Conservation (phyloP, 2,888 invertebrate genomes). For the Chloromyia formosa region DNA sequence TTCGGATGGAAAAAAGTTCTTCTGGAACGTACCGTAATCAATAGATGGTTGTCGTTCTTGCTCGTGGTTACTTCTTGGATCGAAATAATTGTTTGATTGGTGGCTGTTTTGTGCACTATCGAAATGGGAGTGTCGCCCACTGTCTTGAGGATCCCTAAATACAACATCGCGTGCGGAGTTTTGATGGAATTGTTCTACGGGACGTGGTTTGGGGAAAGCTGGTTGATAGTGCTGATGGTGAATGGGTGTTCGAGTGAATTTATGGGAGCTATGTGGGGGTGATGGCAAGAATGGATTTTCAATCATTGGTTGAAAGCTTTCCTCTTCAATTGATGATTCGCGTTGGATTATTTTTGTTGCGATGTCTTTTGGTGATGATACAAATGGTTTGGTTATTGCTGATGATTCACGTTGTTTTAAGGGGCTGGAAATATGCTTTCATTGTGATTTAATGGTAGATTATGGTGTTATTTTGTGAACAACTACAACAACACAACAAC, state of each 20-base stretch:
- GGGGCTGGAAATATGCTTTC: constrained; percentile 29
- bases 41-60: neutral
- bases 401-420: neutral
- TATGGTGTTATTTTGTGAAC: too few species aligned
- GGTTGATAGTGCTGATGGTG: neutral
- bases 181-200: neutral
- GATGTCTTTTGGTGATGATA: constrained; percentile 27
- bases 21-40: constrained; percentile 13
- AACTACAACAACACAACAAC: too few species aligned
- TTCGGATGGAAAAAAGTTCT: constrained; percentile 9
- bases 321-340: neutral
- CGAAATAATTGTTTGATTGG: neutral
- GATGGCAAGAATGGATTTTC: constrained; percentile 6
- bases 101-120: too few species aligned
- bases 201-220: neutral
- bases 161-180: neutral
- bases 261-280: neutral
- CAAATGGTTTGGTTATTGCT: constrained; percentile 13
- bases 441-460: constrained; percentile 13
- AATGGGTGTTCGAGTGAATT: neutral
- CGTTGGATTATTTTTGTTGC: constrained; percentile 12
- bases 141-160: neutral
- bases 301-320: constrained; percentile 37
- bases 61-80: neutral
- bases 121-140: neutral